Evolutionary conservation across 2,797 vertebrate species (phyloP).

Genomic region (Hipposideros larvatus): DNA sequence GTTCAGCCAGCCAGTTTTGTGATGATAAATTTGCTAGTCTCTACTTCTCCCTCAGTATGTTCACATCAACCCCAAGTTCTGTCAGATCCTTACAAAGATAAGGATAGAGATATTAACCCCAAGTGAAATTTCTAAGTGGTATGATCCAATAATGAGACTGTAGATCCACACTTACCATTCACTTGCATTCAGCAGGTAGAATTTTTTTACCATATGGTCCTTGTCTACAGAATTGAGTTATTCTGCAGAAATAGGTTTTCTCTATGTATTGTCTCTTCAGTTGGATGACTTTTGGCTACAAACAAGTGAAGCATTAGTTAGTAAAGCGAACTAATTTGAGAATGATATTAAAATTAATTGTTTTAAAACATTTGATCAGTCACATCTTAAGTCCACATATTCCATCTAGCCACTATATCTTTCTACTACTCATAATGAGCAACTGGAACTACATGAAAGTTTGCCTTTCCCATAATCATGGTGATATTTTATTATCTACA

Average conservation of each 20-base stretch:
- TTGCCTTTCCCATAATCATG: fast-evolving
- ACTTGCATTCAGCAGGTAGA: not conserved
- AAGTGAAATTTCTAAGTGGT: not conserved
- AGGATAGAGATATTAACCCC: not conserved
- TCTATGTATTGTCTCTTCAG: not conserved
- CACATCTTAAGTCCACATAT: not conserved
- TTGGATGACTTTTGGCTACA: not conserved
- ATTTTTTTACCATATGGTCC: not conserved
- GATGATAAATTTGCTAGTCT: not conserved
- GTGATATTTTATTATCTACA: not conserved
- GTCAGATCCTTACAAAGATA: not conserved
- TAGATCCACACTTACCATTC: not conserved
- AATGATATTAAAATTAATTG: not conserved
- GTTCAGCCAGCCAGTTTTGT: not conserved
- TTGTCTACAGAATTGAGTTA: not conserved
- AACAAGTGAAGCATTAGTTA: not conserved
- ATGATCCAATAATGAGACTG: not conserved
- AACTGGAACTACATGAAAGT: not conserved
- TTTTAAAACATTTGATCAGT: not conserved
- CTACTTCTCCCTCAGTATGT: not conserved
- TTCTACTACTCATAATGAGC: not conserved
- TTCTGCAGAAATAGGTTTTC: not conserved
- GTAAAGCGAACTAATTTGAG: not conserved
- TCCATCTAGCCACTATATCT: not conserved
- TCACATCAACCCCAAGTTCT: not conserved